Conservation (phyloP, 2,888 invertebrate genomes). For the Nemotelus pantherinus region DNA sequence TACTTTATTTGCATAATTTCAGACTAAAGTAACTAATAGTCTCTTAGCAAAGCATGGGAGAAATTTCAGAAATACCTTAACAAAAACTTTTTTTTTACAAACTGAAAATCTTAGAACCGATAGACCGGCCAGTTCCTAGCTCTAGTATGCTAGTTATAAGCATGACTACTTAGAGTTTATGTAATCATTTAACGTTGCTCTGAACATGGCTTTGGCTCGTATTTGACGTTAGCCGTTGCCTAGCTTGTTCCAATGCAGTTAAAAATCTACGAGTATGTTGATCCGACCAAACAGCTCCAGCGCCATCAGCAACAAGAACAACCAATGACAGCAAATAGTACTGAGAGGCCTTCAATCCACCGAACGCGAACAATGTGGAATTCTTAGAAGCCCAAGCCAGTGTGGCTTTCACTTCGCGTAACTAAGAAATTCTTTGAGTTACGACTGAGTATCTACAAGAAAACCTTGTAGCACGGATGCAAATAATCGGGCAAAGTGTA, state of each 20-base stretch:
- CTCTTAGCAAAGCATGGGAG: too few relatives aligned
- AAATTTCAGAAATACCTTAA: too few relatives aligned
- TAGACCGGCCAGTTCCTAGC: too few relatives aligned
- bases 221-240: not conserved
- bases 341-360: constrained; percentile 47
- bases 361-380: constrained; percentile 49
- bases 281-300: not conserved
- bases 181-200: constrained; percentile 41
- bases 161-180: not conserved
- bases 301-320: not conserved
- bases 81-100: too few relatives aligned
- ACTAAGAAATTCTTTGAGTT: constrained; percentile 43
- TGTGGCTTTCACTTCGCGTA: constrained; percentile 44
- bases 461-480: constrained; percentile 45
- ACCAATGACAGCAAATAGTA: constrained; percentile 14
- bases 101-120: too few relatives aligned
- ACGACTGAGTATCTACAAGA: constrained; percentile 20
- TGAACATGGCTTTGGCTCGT: constrained; percentile 26
- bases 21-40: too few relatives aligned
- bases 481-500: constrained; percentile 26
- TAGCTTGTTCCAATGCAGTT: constrained; percentile 24
- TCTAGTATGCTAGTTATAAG: too few relatives aligned
- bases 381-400: constrained; percentile 24
- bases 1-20: not conserved
- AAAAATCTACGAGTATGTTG: constrained; percentile 2